Evolutionary conservation across 2,797 vertebrate species (phyloP), one percentile per base, ranked within the genome.

Genomic region (Dicrostonyx torquatus): DNA sequence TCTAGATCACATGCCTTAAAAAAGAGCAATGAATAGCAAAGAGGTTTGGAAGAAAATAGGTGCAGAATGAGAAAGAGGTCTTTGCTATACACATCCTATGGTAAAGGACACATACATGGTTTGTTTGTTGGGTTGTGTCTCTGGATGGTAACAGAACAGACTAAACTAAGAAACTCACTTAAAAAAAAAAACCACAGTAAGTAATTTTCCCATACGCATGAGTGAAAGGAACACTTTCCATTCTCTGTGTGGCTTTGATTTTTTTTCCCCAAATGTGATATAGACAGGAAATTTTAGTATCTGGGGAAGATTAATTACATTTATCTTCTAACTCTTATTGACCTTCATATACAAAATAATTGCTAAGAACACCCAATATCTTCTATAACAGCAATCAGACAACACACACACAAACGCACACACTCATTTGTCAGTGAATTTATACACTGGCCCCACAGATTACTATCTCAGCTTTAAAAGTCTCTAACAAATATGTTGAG

Each of bases 251-350:
- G 48, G 37, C 45, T 43, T 78, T 91, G 12, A 90, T 80, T 90
- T 34, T 95, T 95, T 94, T 83, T 40, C 68, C 64, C 60, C 86
- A 89, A 92, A 90, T 76, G n/a, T 95, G 15, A 13, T 53, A 90
- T 26, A 88, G 22, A 45, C 37, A 80, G 31, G 37, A 68, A 82
- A 37, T 43, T 76, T 91, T 80, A 77, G 31, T 15, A 55, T 86
- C 55, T 92, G 34, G 66, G 29, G 5, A n/a, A 90, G 8, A 94
- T 89, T 40, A 85, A 93, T 10, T 90, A 60, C 34, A 77, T 90
- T 90, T 89, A 75, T 86, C 75, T 82, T 45, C 40, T 5, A 73
- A 7, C 18, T 66, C n/a, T 53, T 40, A 70, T 6, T 92, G 83
- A 87, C 62, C 37, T 86, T n/a, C 64, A 82, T 83, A 70, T 60